Conservation (phyloP, 30 jellyfish, hydroid and myxozoan species). For the Hydractinia symbiolongicarpus region DNA sequence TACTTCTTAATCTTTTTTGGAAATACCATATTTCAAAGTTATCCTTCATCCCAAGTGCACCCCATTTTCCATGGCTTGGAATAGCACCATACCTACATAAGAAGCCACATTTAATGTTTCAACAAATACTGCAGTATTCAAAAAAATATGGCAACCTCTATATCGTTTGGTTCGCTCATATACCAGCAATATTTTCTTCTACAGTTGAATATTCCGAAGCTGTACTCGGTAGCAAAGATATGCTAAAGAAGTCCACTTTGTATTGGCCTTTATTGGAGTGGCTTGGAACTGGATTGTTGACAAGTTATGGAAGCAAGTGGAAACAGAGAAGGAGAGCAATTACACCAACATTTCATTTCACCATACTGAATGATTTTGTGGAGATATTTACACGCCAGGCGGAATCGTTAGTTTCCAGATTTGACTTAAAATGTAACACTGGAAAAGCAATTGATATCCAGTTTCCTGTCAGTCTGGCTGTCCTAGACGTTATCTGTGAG, state of each 20-base stretch:
- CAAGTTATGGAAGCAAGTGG: slow-evolving; percentile 83
- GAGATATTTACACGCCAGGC: slow-evolving; percentile 65
- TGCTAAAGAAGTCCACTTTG: slow-evolving; percentile 40
- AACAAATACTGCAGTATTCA: background rate
- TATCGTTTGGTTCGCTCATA: slow-evolving; percentile 21
- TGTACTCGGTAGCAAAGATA: slow-evolving; percentile 23
- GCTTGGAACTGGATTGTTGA: slow-evolving; percentile 64
- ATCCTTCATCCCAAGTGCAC: slow-evolving; percentile 4
- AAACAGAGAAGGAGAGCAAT: slow-evolving; percentile 58
- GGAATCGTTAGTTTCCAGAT: slow-evolving; percentile 36
- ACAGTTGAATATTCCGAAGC: slow-evolving; percentile 30
- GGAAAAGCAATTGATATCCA: slow-evolving; percentile 35
- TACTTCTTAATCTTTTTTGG: background rate
- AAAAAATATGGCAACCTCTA: slow-evolving; percentile 1
- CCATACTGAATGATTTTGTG: slow-evolving; percentile 61
- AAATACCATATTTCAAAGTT: background rate
- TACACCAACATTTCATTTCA: slow-evolving; percentile 89
- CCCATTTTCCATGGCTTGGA: slow-evolving; percentile 21
- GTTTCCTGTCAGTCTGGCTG: slow-evolving; percentile 28
- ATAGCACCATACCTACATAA: slow-evolving; percentile 1
- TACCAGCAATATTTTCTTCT: slow-evolving; percentile 14
- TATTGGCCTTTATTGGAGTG: slow-evolving; percentile 57
- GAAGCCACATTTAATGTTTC: background rate
- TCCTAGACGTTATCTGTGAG: slow-evolving; percentile 34
- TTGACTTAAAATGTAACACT: slow-evolving; percentile 17